Conservation (phyloP, 2,797 vertebrate species). For the Arnoldichthys spilopterus region DNA sequence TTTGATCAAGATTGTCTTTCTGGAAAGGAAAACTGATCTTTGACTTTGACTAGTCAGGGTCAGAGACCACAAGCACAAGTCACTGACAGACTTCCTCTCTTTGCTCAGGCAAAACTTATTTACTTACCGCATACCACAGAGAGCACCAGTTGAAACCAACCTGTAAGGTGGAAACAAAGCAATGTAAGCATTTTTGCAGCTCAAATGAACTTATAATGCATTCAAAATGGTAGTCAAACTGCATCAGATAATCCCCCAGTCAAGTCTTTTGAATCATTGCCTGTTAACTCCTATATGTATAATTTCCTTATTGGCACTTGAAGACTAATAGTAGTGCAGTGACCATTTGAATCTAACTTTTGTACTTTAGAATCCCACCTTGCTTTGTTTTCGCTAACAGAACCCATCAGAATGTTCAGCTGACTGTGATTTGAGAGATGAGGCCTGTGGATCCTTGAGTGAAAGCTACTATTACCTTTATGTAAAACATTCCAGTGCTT, state of each 20-base stretch:
- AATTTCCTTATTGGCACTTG: not conserved
- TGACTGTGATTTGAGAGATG: not conserved
- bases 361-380: not conserved
- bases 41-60: slow-evolving; percentile 41
- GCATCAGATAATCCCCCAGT: not conserved
- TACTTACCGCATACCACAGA: slow-evolving; percentile 30
- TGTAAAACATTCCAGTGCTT: not conserved
- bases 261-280: not conserved
- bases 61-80: slow-evolving; percentile 24
- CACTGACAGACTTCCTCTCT: slow-evolving; percentile 41
- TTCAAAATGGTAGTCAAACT: not conserved
- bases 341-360: not conserved
- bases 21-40: slow-evolving; percentile 9
- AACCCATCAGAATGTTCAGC: not conserved
- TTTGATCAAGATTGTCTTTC: slow-evolving; percentile 30
- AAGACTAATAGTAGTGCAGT: not conserved
- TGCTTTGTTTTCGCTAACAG: not conserved
- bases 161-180: not conserved
- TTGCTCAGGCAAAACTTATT: slow-evolving; percentile 16
- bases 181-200: not conserved
- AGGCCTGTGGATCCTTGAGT: not conserved
- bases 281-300: not conserved
- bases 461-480: not conserved
- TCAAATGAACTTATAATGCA: too few relatives aligned
- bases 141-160: slow-evolving; percentile 11